Conservation (phyloP, 2,113 vertebrate genomes). For the Myrmecophaga tridactyla region DNA sequence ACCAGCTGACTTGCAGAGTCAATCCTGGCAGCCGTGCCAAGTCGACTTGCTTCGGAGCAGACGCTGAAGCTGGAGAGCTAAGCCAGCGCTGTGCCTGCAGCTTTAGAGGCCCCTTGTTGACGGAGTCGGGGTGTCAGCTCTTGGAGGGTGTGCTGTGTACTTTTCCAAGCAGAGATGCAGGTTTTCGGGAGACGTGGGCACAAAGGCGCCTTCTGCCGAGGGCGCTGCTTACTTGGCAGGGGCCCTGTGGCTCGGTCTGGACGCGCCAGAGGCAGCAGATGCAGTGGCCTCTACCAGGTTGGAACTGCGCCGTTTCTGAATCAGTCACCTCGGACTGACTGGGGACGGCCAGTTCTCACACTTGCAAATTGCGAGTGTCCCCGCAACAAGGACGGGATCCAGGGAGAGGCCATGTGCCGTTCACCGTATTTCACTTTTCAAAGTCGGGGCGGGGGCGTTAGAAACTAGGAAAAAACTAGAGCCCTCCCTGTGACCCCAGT, state of each 20-base stretch:
- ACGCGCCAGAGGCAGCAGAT: neutral
- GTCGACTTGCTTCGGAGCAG: fast-evolving
- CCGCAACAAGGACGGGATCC: fast-evolving
- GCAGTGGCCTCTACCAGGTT: neutral
- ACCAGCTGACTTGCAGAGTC: neutral
- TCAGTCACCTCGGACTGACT: neutral
- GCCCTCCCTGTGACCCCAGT: too few relatives aligned
- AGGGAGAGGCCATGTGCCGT: fast-evolving
- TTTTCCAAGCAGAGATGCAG: neutral
- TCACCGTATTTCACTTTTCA: neutral
- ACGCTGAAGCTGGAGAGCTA: neutral
- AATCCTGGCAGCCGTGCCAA: neutral
- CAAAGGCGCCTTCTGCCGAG: neutral
- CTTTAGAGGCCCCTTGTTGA: neutral
- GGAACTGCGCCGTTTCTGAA: neutral
- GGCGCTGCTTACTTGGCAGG: neutral
- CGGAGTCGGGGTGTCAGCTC: fast-evolving
- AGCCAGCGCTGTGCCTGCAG: fast-evolving
- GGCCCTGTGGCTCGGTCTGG: fast-evolving
- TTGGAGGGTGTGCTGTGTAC: fast-evolving
- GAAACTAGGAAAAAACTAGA: neutral
- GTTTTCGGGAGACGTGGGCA: neutral
- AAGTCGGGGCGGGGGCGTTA: fast-evolving
- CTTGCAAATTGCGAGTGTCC: fast-evolving
- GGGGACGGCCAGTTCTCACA: neutral